A percentile compares a stretch with the other conserved stretches of the same genome.
Evolutionary conservation across 1,140 invertebrate species (phyloP).

Genomic region (Zaprionus ghesquierei): DNA sequence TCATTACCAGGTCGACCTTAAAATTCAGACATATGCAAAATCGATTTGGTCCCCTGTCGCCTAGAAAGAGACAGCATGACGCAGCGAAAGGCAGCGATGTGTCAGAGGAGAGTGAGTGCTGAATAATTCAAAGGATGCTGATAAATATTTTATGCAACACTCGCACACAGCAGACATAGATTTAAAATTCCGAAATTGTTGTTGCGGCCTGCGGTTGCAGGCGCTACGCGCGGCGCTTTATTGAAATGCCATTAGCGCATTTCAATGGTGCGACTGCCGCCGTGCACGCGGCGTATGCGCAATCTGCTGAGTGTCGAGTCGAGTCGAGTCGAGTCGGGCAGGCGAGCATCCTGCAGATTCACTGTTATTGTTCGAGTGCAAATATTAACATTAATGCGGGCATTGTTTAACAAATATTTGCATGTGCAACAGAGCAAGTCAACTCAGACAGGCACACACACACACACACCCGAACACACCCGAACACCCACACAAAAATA

Average conservation of each 20-base stretch:
- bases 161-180: slow-evolving; percentile 34
- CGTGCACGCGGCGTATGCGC: slow-evolving; percentile 63
- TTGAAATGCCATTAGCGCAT: slow-evolving; percentile 77
- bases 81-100: background rate
- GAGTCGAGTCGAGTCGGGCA: background rate
- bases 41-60: slow-evolving; percentile 27
- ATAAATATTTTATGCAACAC: slow-evolving; percentile 36
- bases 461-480: background rate
- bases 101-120: slow-evolving; percentile 3
- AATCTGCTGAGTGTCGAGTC: slow-evolving; percentile 38
- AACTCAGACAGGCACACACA: background rate
- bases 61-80: background rate
- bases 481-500: slow-evolving; percentile 14
- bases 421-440: slow-evolving; percentile 3
- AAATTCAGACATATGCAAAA: slow-evolving; percentile 43
- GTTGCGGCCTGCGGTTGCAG: slow-evolving; percentile 60
- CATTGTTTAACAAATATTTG: slow-evolving; percentile 34
- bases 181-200: slow-evolving; percentile 62
- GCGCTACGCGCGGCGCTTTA: slow-evolving; percentile 36
- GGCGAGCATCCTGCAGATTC: slow-evolving; percentile 3
- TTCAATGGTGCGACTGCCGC: slow-evolving; percentile 14
- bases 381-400: slow-evolving; percentile 60
- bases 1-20: slow-evolving; percentile 43
- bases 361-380: slow-evolving; percentile 26
- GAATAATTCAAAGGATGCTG: slow-evolving; percentile 42